These are phyloP conservation scores for Stenodera caucasica DNA, from an alignment of 2,888 invertebrate species.

Conservation along the genomic window DNA sequence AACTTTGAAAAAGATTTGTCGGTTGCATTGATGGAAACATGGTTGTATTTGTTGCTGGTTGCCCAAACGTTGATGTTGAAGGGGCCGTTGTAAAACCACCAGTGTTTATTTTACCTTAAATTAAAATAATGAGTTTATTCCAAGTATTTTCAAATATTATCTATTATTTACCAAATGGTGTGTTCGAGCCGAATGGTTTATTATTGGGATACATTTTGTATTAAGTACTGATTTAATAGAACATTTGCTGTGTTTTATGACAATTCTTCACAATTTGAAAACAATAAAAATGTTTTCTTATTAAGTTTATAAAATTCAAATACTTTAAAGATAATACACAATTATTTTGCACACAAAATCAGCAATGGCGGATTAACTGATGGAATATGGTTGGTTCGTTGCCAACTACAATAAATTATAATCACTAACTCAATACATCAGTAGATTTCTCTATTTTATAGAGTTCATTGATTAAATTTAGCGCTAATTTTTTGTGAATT, in stretches of 20 bases:
- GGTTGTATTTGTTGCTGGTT: constrained; percentile 54
- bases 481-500: no score
- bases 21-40: constrained; percentile 63
- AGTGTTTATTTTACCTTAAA: not conserved
- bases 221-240: not conserved
- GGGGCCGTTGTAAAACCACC: constrained; percentile 9
- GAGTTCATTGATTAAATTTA: constrained; percentile 22
- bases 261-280: no score
- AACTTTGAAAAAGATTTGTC: constrained; percentile 65
- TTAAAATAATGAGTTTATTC: no score
- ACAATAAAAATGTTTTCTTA: no score
- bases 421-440: no score
- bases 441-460: no score
- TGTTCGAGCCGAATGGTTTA: not conserved
- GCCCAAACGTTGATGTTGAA: constrained; percentile 71
- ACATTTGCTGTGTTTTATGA: not conserved
- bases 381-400: no score
- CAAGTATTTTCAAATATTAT: not conserved
- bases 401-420: no score
- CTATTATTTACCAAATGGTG: not conserved
- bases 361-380: no score
- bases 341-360: no score
- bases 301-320: no score
- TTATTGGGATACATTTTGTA: not conserved
- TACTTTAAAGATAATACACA: no score